Base-by-base conservation (phyloP, 2,797 vertebrate species). In the Linurgus olivaceus region DNA sequence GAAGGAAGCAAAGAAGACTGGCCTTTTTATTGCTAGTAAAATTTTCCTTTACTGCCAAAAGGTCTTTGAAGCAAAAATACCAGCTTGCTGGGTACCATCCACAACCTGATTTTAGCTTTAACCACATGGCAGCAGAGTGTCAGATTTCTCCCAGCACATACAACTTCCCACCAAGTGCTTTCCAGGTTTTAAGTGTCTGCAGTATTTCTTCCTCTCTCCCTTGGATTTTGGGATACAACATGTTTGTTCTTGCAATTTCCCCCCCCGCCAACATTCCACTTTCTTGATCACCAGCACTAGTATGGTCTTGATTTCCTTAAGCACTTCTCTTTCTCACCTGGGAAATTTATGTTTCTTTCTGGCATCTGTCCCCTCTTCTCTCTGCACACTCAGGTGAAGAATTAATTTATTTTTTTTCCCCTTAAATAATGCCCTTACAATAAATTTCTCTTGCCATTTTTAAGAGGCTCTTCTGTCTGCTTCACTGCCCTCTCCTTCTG, bases 31-130 rank as follows among this genome's bases (percentile, higher is more conserved):
- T 96, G 79, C 86, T 80, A 87, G 89, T 82, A 86, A 86, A 90
- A 67, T 93, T 94, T 94, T 86, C 85, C 76, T 80, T 94, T 83
- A 44, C 82, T 92, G 94, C 89, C 88, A 93, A 87, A 95, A 94
- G 82, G 81, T 93, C 96, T 96, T 96, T 94, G 94, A 96, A 96
- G 66, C 74, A 91, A 93, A 97, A 97, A 95, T 96, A 93, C 91
- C 93, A 96, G 63, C 96, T 92, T 94, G 72, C 85, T 96, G 92
- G 86, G 90, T 95, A 90, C 95, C 95, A 95, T 58, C 85, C 58
- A 59, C 75, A 80, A 40, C 58, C 92, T 94, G 80, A 91, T 93
- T 96, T 96, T 95, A 96, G 94, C 70, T 87, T 90, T 95, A 91
- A 62, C 95, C 96, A 89, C 94, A 90, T 88, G 95, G 81, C 72